Evolutionary conservation across 2,888 invertebrate genomes (phyloP).

Genomic region (Mythimna loreyi): DNA sequence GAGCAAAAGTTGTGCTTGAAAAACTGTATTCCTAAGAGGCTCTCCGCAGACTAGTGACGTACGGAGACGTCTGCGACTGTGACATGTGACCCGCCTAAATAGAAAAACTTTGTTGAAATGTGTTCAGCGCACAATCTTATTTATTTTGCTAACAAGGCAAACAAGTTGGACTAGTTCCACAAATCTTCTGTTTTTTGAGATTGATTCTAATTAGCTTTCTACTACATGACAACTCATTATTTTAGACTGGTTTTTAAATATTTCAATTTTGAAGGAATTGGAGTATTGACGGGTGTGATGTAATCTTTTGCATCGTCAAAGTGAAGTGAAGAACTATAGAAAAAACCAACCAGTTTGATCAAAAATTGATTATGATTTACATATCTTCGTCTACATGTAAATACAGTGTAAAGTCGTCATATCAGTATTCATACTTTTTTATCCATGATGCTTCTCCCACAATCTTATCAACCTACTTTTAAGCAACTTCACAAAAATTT

Average conservation of each 20-base stretch:
- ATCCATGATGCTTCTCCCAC: too few species aligned
- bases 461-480: too few species aligned
- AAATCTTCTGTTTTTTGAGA: slow-evolving; percentile 15
- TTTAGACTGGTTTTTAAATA: background rate
- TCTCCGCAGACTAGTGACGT: background rate
- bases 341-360: too few species aligned
- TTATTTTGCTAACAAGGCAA: slow-evolving; percentile 36
- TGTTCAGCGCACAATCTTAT: slow-evolving; percentile 22
- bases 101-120: slow-evolving; percentile 27
- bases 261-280: background rate
- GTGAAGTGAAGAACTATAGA: too few species aligned
- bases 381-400: too few species aligned
- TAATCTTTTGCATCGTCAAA: background rate
- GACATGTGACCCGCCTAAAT: slow-evolving; percentile 23
- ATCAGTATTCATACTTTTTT: too few species aligned
- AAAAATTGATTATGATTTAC: too few species aligned
- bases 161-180: slow-evolving; percentile 17
- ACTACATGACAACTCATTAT: slow-evolving; percentile 6
- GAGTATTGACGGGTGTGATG: background rate
- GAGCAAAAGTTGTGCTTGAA: slow-evolving; percentile 13
- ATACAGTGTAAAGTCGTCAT: too few species aligned
- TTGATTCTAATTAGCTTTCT: slow-evolving; percentile 28
- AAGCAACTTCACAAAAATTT: too few species aligned
- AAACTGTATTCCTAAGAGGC: slow-evolving; percentile 9
- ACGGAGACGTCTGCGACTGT: slow-evolving; percentile 12